phyloP scores from a whole-genome alignment of 2,797 vertebrate species.

The Melanotaenia boesemani region DNA sequence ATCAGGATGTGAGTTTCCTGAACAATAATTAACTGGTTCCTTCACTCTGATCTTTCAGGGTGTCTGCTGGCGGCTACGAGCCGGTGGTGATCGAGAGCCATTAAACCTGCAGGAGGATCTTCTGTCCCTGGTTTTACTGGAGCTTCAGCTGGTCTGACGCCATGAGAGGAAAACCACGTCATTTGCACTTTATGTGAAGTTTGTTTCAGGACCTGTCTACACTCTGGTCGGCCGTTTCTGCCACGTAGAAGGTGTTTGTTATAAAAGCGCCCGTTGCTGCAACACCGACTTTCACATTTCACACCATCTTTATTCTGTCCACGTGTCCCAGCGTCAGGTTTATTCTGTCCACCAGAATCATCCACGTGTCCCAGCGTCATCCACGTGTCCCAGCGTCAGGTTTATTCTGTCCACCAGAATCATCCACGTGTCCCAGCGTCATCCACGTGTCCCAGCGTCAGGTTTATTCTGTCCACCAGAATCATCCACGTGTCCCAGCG shows the following conservation, averaged over 20 bases:
- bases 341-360: too few species aligned
- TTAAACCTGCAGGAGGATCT: slow-evolving; percentile 64
- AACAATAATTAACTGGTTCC: too few species aligned
- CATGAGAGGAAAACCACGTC: slow-evolving; percentile 45
- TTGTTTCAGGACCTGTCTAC: slow-evolving; percentile 5
- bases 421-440: too few species aligned
- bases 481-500: too few species aligned
- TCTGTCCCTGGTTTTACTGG: slow-evolving; percentile 40
- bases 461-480: too few species aligned
- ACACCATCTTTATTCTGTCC: too few species aligned
- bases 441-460: too few species aligned
- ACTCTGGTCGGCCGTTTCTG: slow-evolving; percentile 7
- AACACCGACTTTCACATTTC: neutral
- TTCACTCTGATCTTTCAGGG: slow-evolving; percentile 76
- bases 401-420: too few species aligned
- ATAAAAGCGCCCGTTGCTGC: neutral
- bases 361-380: too few species aligned
- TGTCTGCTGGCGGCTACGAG: slow-evolving; percentile 93
- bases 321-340: too few species aligned
- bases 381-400: too few species aligned
- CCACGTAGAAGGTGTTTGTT: neutral
- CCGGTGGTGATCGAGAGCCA: slow-evolving; percentile 97
- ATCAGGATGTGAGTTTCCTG: too few species aligned
- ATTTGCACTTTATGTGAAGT: slow-evolving; percentile 72
- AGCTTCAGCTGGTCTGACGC: slow-evolving; percentile 77